Evolutionary conservation across 2,888 invertebrate species (phyloP).

Genomic region (Aleiodes testaceus): DNA sequence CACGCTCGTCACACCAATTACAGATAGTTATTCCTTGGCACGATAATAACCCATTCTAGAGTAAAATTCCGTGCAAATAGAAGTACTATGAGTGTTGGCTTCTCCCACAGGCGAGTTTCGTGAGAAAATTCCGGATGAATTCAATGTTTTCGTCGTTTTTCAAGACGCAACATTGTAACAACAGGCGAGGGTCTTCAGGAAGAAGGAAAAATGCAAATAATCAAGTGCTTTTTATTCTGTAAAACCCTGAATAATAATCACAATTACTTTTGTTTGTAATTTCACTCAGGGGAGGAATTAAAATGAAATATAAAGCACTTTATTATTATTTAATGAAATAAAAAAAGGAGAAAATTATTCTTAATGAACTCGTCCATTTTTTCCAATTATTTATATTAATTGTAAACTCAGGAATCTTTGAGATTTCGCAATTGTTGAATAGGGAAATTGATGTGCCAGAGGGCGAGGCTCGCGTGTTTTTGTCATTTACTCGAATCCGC

Average conservation of each 20-base stretch:
- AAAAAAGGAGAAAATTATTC: too few relatives aligned
- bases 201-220: constrained; percentile 1
- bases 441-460: constrained; percentile 8
- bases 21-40: constrained; percentile 49
- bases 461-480: constrained; percentile 43
- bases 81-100: constrained; percentile 6
- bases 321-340: background rate
- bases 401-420: background rate
- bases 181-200: background rate
- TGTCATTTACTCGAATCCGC: constrained; percentile 11
- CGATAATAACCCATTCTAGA: constrained; percentile 51
- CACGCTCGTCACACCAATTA: constrained; percentile 55
- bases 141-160: background rate
- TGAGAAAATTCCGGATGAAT: constrained; percentile 33
- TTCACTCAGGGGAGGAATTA: too few relatives aligned
- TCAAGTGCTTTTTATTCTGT: background rate
- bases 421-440: constrained; percentile 14
- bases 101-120: constrained; percentile 34
- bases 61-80: constrained; percentile 43
- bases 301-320: background rate
- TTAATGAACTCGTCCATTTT: background rate
- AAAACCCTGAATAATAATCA: too few relatives aligned
- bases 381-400: constrained; percentile 25
- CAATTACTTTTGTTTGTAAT: too few relatives aligned
- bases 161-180: background rate